These are phyloP conservation scores for Cydia strobilella DNA, from an alignment of 1,140 invertebrate genomes.

Conservation along the genomic window DNA sequence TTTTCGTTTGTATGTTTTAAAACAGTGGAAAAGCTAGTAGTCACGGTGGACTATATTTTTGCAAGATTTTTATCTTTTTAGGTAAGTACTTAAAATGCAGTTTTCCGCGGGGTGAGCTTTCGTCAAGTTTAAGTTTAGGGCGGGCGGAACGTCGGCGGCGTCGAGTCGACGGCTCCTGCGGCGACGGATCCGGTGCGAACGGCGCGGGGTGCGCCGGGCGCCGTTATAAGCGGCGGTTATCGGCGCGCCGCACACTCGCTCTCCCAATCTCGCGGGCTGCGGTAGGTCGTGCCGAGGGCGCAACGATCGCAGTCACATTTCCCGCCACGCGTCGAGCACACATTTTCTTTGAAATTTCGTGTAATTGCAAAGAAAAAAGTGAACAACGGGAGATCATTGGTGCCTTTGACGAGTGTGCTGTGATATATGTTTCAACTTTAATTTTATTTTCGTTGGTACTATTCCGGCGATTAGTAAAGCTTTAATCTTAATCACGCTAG, in stretches of 20 bases:
- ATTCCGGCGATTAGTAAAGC: slow-evolving; percentile 46
- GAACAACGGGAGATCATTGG: slow-evolving; percentile 61
- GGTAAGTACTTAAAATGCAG: background rate
- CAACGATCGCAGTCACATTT: slow-evolving; percentile 65
- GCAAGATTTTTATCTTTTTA: too few species aligned
- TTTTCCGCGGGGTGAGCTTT: slow-evolving; percentile 38
- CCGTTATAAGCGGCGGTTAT: slow-evolving; percentile 53
- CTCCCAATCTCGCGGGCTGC: slow-evolving; percentile 61
- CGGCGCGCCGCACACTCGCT: slow-evolving; percentile 63
- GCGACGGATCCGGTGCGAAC: slow-evolving; percentile 35
- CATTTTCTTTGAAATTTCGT: slow-evolving; percentile 78
- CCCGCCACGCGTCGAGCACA: slow-evolving; percentile 54
- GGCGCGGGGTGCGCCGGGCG: slow-evolving; percentile 33
- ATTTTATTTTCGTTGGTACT: slow-evolving; percentile 49
- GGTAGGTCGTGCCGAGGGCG: slow-evolving; percentile 74
- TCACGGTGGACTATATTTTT: too few species aligned
- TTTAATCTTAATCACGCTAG: slow-evolving; percentile 63
- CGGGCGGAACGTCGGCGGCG: slow-evolving; percentile 51
- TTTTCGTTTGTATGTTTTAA: too few species aligned
- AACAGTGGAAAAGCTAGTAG: too few species aligned
- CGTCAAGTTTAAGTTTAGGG: slow-evolving; percentile 55
- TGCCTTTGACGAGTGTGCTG: slow-evolving; percentile 66
- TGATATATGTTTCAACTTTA: slow-evolving; percentile 52
- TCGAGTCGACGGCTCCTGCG: slow-evolving; percentile 20
- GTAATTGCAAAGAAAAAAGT: slow-evolving; percentile 77